Percentiles rank a stretch among this genome's conserved stretches.
phyloP scores from a whole-genome alignment of 2,113 vertebrate species.

The Microtus ochrogaster region DNA sequence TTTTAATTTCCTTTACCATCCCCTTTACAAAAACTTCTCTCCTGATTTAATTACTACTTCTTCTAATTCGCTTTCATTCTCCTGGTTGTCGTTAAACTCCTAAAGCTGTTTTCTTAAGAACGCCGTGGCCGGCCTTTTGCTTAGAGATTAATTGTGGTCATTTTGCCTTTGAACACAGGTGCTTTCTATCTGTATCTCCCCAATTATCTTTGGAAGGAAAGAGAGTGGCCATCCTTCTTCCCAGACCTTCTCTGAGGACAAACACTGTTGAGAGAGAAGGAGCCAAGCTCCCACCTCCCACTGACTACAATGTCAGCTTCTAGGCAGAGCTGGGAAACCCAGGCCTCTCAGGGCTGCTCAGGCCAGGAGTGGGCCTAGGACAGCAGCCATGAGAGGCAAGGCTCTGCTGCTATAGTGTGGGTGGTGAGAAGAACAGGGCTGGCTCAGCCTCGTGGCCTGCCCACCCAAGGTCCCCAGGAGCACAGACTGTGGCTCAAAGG shows the following conservation, averaged over 20 bases:
- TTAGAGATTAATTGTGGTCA: constrained; percentile 77
- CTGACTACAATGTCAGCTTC: neutral
- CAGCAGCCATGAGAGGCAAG: neutral
- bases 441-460: neutral
- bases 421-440: neutral
- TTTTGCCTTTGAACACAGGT: constrained; percentile 61
- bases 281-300: neutral
- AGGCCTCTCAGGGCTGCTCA: neutral
- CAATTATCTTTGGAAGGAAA: constrained; percentile 68
- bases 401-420: neutral
- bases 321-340: neutral
- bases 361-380: neutral
- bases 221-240: constrained; percentile 55
- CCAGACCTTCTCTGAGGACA: constrained; percentile 49
- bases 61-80: constrained; percentile 79
- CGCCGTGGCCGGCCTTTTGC: constrained; percentile 11
- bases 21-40: constrained; percentile 78
- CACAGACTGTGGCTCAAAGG: neutral
- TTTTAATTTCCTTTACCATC: constrained; percentile 81
- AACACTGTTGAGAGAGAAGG: constrained; percentile 16
- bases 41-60: constrained; percentile 80
- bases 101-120: constrained; percentile 76
- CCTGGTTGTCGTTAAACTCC: constrained; percentile 76
- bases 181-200: constrained; percentile 65
- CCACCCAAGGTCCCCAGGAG: neutral